Base-by-base conservation (phyloP, 2,113 vertebrate genomes). In the Myiopsitta monachus region DNA sequence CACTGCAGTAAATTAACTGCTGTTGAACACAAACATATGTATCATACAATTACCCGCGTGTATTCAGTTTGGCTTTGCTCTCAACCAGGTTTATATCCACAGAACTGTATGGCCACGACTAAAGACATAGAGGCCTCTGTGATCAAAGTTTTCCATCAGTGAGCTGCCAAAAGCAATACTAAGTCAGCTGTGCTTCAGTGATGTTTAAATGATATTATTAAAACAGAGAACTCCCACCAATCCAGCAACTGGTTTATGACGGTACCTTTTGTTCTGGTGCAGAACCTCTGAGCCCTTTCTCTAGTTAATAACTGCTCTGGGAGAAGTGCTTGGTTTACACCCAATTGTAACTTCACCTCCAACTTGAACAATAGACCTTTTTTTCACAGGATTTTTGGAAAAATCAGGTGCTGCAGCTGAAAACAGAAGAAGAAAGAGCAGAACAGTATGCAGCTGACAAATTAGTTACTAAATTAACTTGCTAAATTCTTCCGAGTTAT, bases 381-480 rank as follows among this genome's bases (percentile, higher is more conserved):
- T 99, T 96, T 98, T 99, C 94, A 99, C 87, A 0, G 98, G 98
- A 19, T 94, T 98, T 80, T 97, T 98, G 51, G 98, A 98, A 96
- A 99, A 99, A 97, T 99, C 98, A 0, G 99, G 99, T 36, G 98
- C 98, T 31, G 98, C 98, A 44, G 98, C 99, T 99, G 78, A 72
- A 92, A 94, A 90, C 61, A 68, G 76, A 51, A 44, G 15, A 69
- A 33, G 47, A 66, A 80, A 47, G 47, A 73, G 33, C 51, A 72
- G 76, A 54, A 68, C 14, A 51, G 27, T 11, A 27, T 18, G 44
- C 9, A 70, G 64, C 17, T 83, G 62, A 52, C 6, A n/a, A 8
- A 19, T 6, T 43, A 28, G 23, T 6, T 43, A 28, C 6, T 18
- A n/a, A 59, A 61, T 5, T 8, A 90, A 46, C 28, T 44, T 17